Evolutionary conservation across 1,140 invertebrate species (phyloP).

Genomic region (Campodea augens): DNA sequence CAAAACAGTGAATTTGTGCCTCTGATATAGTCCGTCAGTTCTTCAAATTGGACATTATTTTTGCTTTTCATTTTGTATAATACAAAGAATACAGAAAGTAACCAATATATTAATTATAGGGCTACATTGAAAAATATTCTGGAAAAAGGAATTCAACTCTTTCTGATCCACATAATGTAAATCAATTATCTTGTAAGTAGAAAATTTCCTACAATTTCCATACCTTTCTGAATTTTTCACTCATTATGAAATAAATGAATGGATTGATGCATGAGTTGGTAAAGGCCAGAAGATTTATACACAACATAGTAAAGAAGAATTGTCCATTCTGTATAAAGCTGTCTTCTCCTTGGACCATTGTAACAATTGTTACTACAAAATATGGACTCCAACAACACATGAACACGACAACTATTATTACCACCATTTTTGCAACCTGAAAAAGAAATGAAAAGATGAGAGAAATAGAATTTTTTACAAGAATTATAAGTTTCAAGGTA

Average conservation of each 20-base stretch:
- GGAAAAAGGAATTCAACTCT: background rate
- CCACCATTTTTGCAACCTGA: slow-evolving; percentile 15
- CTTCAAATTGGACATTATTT: too few species aligned
- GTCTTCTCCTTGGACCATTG: slow-evolving; percentile 20
- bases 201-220: background rate
- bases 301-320: slow-evolving; percentile 29
- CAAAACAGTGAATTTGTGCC: too few species aligned
- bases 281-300: slow-evolving; percentile 27
- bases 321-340: slow-evolving; percentile 24
- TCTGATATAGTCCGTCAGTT: too few species aligned
- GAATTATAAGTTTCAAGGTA: too few species aligned
- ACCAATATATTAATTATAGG: background rate
- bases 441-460: slow-evolving; percentile 1
- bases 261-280: slow-evolving; percentile 29
- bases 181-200: background rate
- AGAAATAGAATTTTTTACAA: too few species aligned
- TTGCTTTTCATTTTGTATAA: too few species aligned
- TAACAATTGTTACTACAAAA: slow-evolving; percentile 25
- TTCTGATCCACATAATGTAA: background rate
- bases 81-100: too few species aligned
- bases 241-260: slow-evolving; percentile 29
- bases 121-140: background rate
- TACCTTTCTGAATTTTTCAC: slow-evolving; percentile 22
- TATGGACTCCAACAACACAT: slow-evolving; percentile 26
- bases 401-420: slow-evolving; percentile 13